Base-by-base conservation (phyloP, 2,113 vertebrate genomes). In the Burhinus oedicnemus region DNA sequence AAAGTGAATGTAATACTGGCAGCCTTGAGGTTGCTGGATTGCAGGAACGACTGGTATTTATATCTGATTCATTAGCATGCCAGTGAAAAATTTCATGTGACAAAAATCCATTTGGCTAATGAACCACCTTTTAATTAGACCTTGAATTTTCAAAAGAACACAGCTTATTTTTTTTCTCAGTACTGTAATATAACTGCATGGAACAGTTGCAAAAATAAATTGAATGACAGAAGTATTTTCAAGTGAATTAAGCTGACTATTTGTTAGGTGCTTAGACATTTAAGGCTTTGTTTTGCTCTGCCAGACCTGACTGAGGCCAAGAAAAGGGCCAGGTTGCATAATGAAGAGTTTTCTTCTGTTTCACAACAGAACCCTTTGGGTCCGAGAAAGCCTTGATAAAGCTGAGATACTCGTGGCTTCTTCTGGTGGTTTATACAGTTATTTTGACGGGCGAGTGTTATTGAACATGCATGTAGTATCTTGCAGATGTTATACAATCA, bases 51-150 rank as follows among this genome's bases (percentile, higher is more conserved):
- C 74, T 90, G 70, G 79, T 91, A 90, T 93, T 96, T 95, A 51
- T 69, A 87, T 92, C 62, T 96, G 75, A n/a, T 77, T 87, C 90
- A 55, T 90, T 95, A 88, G 75, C 57, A 70, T 76, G 38, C 40
- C 47, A 82, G 57, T 69, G 79, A 93, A 97, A 92, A 95, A 90
- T 86, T 90, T 96, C 20, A 49, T 85, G 27, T 84, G 72, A 86
- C 90, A 91, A 96, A 96, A 93, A 92, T 93, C 74, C 74, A 52
- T 76, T 91, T 86, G 79, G 26, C 64, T 95, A 92, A 92, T 91
- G 66, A 95, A 66, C n/a, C 61, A 76, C 30, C 47, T 89, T 94
- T 77, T 90, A 93, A 83, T 96, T 95, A 96, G 74, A 23, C 25
- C 42, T 47, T 89, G 60, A 91, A 76, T 82, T 96, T 96, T 93